These are phyloP conservation scores for Aradophagus sp. DNA, from an alignment of 1,140 invertebrate species.

Conservation along the genomic window DNA sequence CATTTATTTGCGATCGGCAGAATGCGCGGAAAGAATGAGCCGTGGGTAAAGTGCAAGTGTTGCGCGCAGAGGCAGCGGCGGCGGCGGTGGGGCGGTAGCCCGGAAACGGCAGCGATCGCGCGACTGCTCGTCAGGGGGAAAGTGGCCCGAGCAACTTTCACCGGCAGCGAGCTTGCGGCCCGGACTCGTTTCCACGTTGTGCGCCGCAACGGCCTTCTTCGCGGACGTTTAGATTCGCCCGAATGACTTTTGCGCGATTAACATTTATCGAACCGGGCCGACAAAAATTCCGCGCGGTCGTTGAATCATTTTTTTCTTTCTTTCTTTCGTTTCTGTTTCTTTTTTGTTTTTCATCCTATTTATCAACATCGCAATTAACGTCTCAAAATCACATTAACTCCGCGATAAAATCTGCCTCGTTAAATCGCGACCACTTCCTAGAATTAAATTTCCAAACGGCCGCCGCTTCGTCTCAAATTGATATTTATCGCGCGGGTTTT, in stretches of 20 bases:
- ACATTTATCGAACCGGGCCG: conserved; percentile 24
- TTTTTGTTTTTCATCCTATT: no score
- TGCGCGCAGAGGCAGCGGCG: conserved; percentile 14
- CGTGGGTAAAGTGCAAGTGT: conserved; percentile 41
- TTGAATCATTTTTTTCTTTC: conserved; percentile 22
- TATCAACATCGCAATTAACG: conserved; percentile 26
- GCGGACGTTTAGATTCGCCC: conserved; percentile 27
- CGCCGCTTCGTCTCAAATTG: conserved; percentile 26
- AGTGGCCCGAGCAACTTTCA: conserved; percentile 73
- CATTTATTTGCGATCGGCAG: neutral
- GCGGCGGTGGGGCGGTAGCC: conserved; percentile 54
- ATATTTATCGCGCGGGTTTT: conserved; percentile 26
- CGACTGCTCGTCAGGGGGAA: conserved; percentile 67
- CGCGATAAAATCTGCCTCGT: conserved; percentile 35
- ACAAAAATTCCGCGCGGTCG: neutral
- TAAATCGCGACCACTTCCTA: conserved; percentile 31
- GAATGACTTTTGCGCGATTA: conserved; percentile 50
- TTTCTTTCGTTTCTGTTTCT: no score
- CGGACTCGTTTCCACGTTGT: conserved; percentile 53
- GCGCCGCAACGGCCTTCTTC: conserved; percentile 40
- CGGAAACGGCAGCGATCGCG: conserved; percentile 68
- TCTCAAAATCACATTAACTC: conserved; percentile 32
- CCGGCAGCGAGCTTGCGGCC: conserved; percentile 59
- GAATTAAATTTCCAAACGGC: conserved; percentile 29
- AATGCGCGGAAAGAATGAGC: conserved; percentile 7